Base-by-base conservation (phyloP, 2,113 vertebrate genomes). In the Rhinopithecus roxellana region DNA sequence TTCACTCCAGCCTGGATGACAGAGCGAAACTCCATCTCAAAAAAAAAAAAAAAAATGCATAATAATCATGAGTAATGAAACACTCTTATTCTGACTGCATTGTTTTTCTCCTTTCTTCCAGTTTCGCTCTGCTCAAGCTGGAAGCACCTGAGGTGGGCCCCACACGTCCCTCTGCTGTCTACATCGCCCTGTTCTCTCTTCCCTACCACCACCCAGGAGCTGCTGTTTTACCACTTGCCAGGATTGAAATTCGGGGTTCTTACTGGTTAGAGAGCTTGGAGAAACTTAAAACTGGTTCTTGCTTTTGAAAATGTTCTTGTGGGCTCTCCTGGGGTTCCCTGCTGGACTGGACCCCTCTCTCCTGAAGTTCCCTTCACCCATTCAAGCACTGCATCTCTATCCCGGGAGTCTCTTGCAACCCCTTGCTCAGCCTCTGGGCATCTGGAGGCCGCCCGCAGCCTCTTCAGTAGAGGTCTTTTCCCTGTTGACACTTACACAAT, bases 111-210 rank as follows among this genome's bases (percentile, higher is more conserved):
- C 25, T 79, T 8, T 35, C 48, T 27, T 74, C 83, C 16, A 11
- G 3, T 9, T 81, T 69, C 35, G 38, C 43, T 84, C 45, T 17
- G 45, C 78, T 84, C n/a, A 6, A 40, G 43, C 40, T 61, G 30
- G 43, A 27, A 67, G 61, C 23, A 3, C 3, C 35, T 12, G 30
- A 5, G 45, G 32, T 35, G 43, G 4, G n/a, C 43, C 50, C n/a
- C 50, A 18, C 14, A 3, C 1, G 13, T 13, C 27, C 52, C 57
- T 27, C 9, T 93, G 75, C 78, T 59, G 5, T 61, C n/a, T 82
- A 1, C 8, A 6, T 35, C 7, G 1, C 30, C 9, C 52, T n/a
- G 4, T 35, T 75, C 14, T 16, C 12, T 38, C 30, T 5, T 12
- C 67, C 9, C 25, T 38, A 38, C 72, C 52, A 7, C 6, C 13